Percentiles rank a stretch among this genome's conserved stretches.
Evolutionary conservation across 2,113 vertebrate species (phyloP).

Genomic region (Smithornis capensis): DNA sequence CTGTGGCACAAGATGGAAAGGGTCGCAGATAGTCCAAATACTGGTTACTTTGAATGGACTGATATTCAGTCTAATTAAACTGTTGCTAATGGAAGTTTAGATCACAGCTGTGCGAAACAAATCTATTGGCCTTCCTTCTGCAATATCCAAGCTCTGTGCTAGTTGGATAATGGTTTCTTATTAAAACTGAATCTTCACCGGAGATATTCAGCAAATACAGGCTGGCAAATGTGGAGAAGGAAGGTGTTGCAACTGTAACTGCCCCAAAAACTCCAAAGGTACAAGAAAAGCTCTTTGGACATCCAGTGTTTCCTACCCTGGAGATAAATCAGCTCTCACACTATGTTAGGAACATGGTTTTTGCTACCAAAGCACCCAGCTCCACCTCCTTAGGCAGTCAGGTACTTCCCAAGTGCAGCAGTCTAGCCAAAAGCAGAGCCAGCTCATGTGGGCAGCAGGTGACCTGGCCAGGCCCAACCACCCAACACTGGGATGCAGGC

Average conservation of each 20-base stretch:
- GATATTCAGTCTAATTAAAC: not conserved
- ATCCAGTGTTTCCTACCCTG: not conserved
- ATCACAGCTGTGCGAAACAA: not conserved
- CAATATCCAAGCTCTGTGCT: not conserved
- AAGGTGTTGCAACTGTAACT: not conserved
- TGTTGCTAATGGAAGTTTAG: not conserved
- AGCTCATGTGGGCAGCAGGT: not conserved
- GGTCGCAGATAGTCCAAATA: not conserved
- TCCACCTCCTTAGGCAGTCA: not conserved
- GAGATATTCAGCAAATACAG: not conserved
- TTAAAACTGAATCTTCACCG: not conserved
- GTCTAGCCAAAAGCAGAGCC: accelerated
- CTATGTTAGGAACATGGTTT: not conserved
- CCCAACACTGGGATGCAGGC: too few relatives aligned
- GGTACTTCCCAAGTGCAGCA: too few relatives aligned
- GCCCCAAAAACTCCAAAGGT: not conserved
- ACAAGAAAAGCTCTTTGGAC: not conserved
- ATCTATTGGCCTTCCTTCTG: not conserved
- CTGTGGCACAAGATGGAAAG: not conserved
- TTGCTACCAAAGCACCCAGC: not conserved
- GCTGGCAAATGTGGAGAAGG: not conserved
- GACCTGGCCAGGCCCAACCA: not conserved
- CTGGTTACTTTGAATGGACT: not conserved
- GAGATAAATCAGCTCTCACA: not conserved
- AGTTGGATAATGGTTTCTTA: not conserved